Evolutionary conservation across 2,797 vertebrate species (phyloP).

Genomic region (Mycteria americana): DNA sequence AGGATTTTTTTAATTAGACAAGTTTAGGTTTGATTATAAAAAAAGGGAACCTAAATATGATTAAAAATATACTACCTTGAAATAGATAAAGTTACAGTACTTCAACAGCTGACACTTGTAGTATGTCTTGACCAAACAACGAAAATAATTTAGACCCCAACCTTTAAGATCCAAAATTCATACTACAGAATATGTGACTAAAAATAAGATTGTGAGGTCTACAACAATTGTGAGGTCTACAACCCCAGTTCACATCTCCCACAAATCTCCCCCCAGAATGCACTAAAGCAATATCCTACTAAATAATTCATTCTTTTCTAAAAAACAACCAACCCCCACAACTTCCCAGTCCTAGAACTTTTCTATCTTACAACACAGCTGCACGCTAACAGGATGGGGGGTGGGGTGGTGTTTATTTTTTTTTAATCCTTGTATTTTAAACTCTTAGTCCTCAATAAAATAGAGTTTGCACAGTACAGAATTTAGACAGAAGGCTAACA

Average conservation of each 20-base stretch:
- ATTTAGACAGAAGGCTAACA: neutral
- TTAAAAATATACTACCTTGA: neutral
- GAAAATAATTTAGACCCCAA: neutral
- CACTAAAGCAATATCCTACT: neutral
- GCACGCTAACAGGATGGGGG: neutral
- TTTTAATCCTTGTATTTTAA: neutral
- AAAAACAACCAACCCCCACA: neutral
- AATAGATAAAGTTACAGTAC: neutral
- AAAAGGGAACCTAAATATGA: neutral
- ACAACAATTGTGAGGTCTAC: neutral
- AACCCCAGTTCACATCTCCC: neutral
- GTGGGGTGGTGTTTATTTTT: neutral
- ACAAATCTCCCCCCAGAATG: rapidly evolving
- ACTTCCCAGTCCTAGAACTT: neutral
- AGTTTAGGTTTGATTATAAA: neutral
- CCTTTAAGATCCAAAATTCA: neutral
- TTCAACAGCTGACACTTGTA: neutral
- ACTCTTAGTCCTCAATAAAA: neutral
- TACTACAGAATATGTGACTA: neutral
- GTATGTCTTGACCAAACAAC: neutral
- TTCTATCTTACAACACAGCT: neutral
- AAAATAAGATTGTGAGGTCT: neutral
- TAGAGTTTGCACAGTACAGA: neutral
- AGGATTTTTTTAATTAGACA: neutral
- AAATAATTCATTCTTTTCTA: neutral